A percentile compares a stretch with the other conserved stretches of the same genome.
Evolutionary conservation across 1,140 invertebrate genomes (phyloP).

Genomic region (Tetragonula clypearis): DNA sequence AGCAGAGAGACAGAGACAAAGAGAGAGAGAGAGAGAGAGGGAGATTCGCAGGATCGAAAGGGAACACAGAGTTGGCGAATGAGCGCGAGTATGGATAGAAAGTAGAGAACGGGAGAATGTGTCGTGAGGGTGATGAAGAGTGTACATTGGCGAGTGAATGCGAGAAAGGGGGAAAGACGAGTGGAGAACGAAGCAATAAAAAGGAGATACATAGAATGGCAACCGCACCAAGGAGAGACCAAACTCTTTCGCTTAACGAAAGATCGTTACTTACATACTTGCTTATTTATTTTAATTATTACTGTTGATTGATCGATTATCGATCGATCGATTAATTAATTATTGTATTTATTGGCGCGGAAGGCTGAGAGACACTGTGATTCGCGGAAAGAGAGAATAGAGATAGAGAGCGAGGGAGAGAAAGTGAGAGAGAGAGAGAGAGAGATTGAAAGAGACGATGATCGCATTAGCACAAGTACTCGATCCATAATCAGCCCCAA

Average conservation of each 20-base stretch:
- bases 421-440: too few relatives aligned
- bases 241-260: slow-evolving; percentile 74
- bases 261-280: slow-evolving; percentile 68
- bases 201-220: slow-evolving; percentile 60
- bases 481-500: slow-evolving; percentile 8
- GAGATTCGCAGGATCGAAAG: slow-evolving; percentile 27
- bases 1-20: not conserved
- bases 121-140: not conserved
- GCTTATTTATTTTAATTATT: slow-evolving; percentile 75
- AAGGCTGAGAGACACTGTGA: slow-evolving; percentile 44
- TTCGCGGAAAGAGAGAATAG: slow-evolving; percentile 6
- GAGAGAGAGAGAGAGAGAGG: not conserved
- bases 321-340: slow-evolving; percentile 53
- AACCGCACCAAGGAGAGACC: slow-evolving; percentile 79
- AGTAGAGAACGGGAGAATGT: not conserved
- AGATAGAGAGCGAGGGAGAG: not conserved
- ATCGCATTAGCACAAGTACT: slow-evolving; percentile 3
- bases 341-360: slow-evolving; percentile 74
- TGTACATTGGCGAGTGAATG: not conserved
- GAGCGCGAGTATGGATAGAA: not conserved
- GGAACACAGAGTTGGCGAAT: not conserved
- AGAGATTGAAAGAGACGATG: not conserved
- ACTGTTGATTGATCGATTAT: slow-evolving; percentile 31
- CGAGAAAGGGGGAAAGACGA: not conserved
- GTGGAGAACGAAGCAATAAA: slow-evolving; percentile 49